Conservation (phyloP, 2,888 invertebrate species). For the Apamea anceps region DNA sequence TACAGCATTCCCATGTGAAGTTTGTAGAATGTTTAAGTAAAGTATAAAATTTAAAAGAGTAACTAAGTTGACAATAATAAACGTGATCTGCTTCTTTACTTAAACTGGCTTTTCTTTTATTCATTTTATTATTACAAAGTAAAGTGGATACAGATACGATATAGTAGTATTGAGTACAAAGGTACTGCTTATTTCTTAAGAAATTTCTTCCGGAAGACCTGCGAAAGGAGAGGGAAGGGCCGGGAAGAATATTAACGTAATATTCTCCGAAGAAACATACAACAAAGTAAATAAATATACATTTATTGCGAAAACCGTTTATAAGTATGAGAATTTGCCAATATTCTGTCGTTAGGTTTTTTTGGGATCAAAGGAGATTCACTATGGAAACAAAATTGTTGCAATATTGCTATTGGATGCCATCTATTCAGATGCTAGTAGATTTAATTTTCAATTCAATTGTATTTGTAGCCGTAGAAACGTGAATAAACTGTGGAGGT, state of each 20-base stretch:
- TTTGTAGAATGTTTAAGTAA: background rate
- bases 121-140: too few species aligned
- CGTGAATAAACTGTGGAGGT: slow-evolving; percentile 14
- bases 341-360: slow-evolving; percentile 38
- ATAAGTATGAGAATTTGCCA: slow-evolving; percentile 30
- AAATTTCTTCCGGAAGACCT: too few species aligned
- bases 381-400: slow-evolving; percentile 22
- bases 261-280: background rate
- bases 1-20: background rate
- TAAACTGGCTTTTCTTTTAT: background rate
- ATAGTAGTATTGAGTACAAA: too few species aligned
- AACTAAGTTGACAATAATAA: slow-evolving; percentile 6
- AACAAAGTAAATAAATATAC: slow-evolving; percentile 21
- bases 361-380: slow-evolving; percentile 47
- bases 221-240: too few species aligned
- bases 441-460: slow-evolving; percentile 44
- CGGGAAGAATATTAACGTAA: background rate
- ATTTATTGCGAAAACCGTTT: slow-evolving; percentile 22
- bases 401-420: slow-evolving; percentile 44
- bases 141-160: too few species aligned
- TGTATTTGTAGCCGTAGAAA: slow-evolving; percentile 23
- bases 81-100: background rate
- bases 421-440: slow-evolving; percentile 39
- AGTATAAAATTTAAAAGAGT: background rate
- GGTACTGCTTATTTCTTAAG: too few species aligned